Conservation (phyloP, 2,113 vertebrate genomes). For the Phocoena phocoena region DNA sequence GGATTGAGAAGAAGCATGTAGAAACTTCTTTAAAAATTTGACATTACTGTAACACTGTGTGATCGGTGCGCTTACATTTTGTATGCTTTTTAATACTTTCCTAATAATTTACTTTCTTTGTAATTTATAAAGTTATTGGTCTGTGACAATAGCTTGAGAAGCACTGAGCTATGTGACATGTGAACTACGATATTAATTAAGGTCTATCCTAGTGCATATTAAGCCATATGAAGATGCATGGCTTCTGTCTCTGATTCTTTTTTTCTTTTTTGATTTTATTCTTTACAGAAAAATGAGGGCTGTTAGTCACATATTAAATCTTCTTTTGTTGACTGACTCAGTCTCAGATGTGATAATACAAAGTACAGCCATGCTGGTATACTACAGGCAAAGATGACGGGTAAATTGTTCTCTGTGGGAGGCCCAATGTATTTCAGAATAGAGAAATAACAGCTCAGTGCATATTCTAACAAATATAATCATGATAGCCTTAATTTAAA, state of each 20-base stretch:
- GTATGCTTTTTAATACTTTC: constrained; percentile 17
- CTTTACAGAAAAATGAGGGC: constrained; percentile 2
- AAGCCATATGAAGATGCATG: not conserved
- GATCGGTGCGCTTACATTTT: not conserved
- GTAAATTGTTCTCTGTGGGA: constrained; percentile 36
- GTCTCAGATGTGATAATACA: constrained; percentile 18
- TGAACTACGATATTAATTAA: constrained; percentile 15
- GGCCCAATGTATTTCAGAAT: constrained; percentile 36
- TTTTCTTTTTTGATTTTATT: constrained; percentile 10
- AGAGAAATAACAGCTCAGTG: constrained; percentile 52
- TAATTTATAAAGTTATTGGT: constrained; percentile 23
- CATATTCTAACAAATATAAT: constrained; percentile 40
- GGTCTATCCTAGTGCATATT: not conserved
- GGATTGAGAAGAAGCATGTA: not conserved
- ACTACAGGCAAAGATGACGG: not conserved
- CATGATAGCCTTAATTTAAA: constrained; percentile 27
- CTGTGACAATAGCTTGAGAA: constrained; percentile 20
- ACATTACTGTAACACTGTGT: not conserved
- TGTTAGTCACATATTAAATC: not conserved
- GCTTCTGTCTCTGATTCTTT: not conserved
- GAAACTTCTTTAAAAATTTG: not conserved
- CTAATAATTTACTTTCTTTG: constrained; percentile 1
- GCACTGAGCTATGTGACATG: not conserved
- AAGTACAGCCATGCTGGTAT: not conserved
- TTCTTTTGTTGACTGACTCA: constrained; percentile 1